Evolutionary conservation across 2,797 vertebrate genomes (phyloP), one percentile per base, ranked within the genome.

Genomic region (Nannoperca australis): DNA sequence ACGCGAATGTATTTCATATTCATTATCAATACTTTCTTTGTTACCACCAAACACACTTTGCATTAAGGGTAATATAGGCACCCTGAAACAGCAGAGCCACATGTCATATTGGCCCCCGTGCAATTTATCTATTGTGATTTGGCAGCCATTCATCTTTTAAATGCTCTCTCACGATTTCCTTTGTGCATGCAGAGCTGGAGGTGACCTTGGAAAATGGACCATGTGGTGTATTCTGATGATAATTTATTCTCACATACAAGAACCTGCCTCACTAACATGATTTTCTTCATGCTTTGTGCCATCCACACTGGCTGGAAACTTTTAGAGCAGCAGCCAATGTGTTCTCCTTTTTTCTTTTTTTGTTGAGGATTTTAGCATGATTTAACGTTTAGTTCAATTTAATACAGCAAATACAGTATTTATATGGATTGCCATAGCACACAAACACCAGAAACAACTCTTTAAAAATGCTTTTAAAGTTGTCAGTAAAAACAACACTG

Each of bases 111-210:
- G 80, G 58, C 76, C 69, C 83, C 72, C 7, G 4, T 40, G 85
- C 82, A 79, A 80, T 92, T 84, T 81, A 88, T 88, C 86, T 81
- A 86, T 91, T 89, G 89, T 90, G 88, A 89, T 86, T 79, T 86
- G 89, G 87, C 89, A 85, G 86, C 82, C 84, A 91, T 94, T 93
- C 85, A 90, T 93, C 91, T 92, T 88, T 89, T 87, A 93, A 93
- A 92, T 79, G 91, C 89, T 89, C 89, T 90, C 84, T 90, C 90
- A 85, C 90, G 87, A 89, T 90, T 91, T 92, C 83, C 90, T 90
- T 93, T 92, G 89, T 93, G 91, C 82, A 78, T 44, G 73, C 75
- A 60, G 70, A 89, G 84, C 84, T 47, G 62, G 83, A 76, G 89
- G 87, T 93, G 89, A 93, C 91, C 92, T 92, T 94, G 91, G 91